These are phyloP conservation scores for Pseudanteris insignis DNA, from an alignment of 2,888 invertebrate species.

Conservation along the genomic window DNA sequence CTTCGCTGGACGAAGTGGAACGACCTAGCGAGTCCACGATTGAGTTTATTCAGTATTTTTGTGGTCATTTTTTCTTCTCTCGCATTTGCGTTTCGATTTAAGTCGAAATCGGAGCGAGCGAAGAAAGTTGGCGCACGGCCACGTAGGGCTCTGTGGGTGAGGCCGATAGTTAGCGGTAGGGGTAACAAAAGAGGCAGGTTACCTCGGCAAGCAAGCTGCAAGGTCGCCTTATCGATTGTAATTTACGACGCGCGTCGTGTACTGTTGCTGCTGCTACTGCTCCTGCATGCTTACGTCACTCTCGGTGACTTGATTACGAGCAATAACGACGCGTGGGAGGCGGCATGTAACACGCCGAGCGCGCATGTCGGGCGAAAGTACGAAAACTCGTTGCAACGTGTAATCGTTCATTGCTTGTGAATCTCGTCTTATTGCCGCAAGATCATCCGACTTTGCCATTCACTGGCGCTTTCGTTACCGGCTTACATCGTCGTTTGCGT, in stretches of 20 bases:
- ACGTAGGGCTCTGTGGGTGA: conserved; percentile 8
- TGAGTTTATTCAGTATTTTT: too few species aligned
- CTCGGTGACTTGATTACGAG: conserved; percentile 45
- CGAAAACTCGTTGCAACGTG: conserved; percentile 37
- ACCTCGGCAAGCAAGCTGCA: conserved; percentile 46
- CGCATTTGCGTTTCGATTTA: too few species aligned
- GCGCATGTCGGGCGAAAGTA: conserved; percentile 39
- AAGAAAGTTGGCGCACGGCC: conserved; percentile 22
- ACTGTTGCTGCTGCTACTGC: conserved; percentile 36
- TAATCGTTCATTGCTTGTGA: conserved; percentile 7
- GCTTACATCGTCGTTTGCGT: too few species aligned
- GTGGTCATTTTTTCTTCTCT: too few species aligned
- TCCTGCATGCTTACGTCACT: conserved; percentile 53
- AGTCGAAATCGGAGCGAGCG: neutral
- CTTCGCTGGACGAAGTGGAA: too few species aligned
- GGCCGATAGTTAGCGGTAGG: conserved; percentile 23
- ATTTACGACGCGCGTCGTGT: conserved; percentile 54
- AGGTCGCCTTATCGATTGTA: conserved; percentile 62
- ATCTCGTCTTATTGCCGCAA: conserved; percentile 11
- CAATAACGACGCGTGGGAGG: conserved; percentile 44
- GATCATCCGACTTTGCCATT: conserved; percentile 5
- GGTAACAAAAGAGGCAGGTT: conserved; percentile 38
- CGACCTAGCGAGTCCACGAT: too few species aligned
- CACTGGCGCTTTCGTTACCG: neutral
- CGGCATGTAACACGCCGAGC: conserved; percentile 36